Conservation (phyloP, 64 coral and sea anemone genomes). For the Platygyra sinensis region DNA sequence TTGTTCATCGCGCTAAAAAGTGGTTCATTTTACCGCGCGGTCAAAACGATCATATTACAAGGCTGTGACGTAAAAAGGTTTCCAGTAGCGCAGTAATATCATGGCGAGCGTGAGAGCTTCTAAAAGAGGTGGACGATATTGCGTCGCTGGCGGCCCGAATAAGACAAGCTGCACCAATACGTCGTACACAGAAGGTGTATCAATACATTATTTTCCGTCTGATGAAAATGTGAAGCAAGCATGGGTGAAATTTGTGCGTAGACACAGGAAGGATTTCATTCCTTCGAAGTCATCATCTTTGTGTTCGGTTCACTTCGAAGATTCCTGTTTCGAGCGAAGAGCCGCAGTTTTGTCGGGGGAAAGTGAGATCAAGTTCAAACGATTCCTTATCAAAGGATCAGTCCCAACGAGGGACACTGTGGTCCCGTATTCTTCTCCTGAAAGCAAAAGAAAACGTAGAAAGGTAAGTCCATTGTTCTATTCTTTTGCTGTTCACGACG, state of each 20-base stretch:
- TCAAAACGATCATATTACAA: slow-evolving; percentile 55
- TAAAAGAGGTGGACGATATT: slow-evolving; percentile 3
- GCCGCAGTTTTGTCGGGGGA: too few species aligned
- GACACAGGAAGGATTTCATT: slow-evolving; percentile 51
- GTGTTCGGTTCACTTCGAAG: too few species aligned
- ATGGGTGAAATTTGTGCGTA: slow-evolving; percentile 44
- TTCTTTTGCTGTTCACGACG: too few species aligned
- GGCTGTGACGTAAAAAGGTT: slow-evolving; percentile 37
- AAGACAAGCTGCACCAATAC: slow-evolving; percentile 49
- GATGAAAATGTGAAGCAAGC: background rate
- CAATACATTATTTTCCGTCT: too few species aligned
- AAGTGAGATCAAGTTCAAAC: too few species aligned
- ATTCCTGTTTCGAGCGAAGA: too few species aligned
- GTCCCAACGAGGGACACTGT: background rate
- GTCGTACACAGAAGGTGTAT: slow-evolving; percentile 30
- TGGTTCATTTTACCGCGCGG: slow-evolving; percentile 38
- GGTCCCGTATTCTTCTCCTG: too few species aligned
- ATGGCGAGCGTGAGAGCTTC: slow-evolving; percentile 15
- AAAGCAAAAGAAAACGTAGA: too few species aligned
- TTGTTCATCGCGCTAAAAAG: background rate
- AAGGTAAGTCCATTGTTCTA: too few species aligned
- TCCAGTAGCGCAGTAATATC: background rate
- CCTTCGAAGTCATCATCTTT: slow-evolving; percentile 36
- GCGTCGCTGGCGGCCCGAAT: slow-evolving; percentile 56
- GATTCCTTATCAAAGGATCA: too few species aligned